Percentiles rank a stretch among this genome's conserved stretches.
phyloP scores from a whole-genome alignment of 2,888 invertebrate genomes.

The Spodoptera littoralis region DNA sequence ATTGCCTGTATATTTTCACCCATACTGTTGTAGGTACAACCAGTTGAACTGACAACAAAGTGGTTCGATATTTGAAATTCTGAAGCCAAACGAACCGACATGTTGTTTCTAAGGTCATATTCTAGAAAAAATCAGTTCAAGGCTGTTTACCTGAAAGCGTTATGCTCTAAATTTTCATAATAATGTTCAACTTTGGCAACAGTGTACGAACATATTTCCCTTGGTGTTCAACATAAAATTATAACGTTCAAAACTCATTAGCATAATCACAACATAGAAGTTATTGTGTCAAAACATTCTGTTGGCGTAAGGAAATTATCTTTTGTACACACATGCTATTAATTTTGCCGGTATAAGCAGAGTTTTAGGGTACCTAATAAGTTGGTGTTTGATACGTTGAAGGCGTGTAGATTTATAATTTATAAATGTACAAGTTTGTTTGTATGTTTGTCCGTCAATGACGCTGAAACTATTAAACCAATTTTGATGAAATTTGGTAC shows the following conservation, averaged over 20 bases:
- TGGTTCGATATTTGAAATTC: not conserved
- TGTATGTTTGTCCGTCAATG: too few species aligned
- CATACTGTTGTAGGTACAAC: not conserved
- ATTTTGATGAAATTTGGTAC: too few species aligned
- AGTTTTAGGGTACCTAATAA: constrained; percentile 14
- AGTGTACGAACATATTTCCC: constrained; percentile 39
- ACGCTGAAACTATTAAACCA: too few species aligned
- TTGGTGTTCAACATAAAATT: constrained; percentile 49
- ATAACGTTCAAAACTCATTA: constrained; percentile 51
- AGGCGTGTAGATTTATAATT: not conserved
- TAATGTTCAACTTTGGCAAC: constrained; percentile 42
- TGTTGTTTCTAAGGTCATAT: not conserved
- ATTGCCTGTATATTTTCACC: not conserved
- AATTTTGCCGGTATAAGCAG: constrained; percentile 15
- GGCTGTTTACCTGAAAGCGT: too few species aligned
- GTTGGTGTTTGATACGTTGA: not conserved
- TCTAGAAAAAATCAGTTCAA: too few species aligned
- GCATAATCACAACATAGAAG: constrained; percentile 54
- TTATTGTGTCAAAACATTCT: constrained; percentile 53
- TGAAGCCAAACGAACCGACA: not conserved
- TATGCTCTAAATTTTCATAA: not conserved
- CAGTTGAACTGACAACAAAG: constrained; percentile 1
- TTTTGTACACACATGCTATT: constrained; percentile 31
- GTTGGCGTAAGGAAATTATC: constrained; percentile 51
- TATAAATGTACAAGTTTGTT: too few species aligned